phyloP scores from a whole-genome alignment of 2,797 vertebrate species.

The Chloroceryle inda region DNA sequence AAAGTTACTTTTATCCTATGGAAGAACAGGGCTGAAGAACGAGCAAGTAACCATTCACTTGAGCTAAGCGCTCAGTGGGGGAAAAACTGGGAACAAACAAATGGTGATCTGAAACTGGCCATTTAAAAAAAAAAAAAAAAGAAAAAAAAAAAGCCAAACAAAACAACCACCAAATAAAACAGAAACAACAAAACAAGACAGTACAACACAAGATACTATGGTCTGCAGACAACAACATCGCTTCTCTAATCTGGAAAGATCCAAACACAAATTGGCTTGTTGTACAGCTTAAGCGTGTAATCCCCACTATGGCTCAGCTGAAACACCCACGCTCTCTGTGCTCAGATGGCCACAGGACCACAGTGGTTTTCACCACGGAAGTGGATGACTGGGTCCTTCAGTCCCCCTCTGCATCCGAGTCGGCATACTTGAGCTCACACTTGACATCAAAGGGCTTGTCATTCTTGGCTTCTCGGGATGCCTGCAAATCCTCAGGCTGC shows the following conservation, averaged over 20 bases:
- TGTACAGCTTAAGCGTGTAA: not conserved
- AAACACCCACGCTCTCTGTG: not conserved
- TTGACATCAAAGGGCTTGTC: slow-evolving; percentile 93
- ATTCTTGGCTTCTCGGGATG: slow-evolving; percentile 69
- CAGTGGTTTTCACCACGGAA: not conserved
- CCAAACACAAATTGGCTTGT: slow-evolving; percentile 1
- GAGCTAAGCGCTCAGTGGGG: not conserved
- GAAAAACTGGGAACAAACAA: not conserved
- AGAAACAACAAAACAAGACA: not conserved
- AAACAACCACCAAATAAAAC: not conserved
- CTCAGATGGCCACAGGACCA: not conserved
- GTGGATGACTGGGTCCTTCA: not conserved
- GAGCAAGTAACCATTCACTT: not conserved
- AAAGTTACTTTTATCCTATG: slow-evolving; percentile 39
- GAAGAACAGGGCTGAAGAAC: slow-evolving; percentile 31
- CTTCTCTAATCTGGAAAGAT: slow-evolving; percentile 25
- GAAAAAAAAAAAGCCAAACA: no score
- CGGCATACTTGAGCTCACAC: slow-evolving; percentile 92
- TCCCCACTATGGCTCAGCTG: not conserved
- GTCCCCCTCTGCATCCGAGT: slow-evolving; percentile 86
- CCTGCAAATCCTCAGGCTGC: slow-evolving; percentile 79
- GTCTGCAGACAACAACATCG: slow-evolving; percentile 19
- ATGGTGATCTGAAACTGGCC: slow-evolving; percentile 32
- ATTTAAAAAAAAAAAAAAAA: slow-evolving; percentile 11
- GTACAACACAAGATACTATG: slow-evolving; percentile 48